Evolutionary conservation across 1,140 invertebrate genomes (phyloP), one percentile per base, ranked within the genome.

Genomic region (Zaprionus tsacasi): DNA sequence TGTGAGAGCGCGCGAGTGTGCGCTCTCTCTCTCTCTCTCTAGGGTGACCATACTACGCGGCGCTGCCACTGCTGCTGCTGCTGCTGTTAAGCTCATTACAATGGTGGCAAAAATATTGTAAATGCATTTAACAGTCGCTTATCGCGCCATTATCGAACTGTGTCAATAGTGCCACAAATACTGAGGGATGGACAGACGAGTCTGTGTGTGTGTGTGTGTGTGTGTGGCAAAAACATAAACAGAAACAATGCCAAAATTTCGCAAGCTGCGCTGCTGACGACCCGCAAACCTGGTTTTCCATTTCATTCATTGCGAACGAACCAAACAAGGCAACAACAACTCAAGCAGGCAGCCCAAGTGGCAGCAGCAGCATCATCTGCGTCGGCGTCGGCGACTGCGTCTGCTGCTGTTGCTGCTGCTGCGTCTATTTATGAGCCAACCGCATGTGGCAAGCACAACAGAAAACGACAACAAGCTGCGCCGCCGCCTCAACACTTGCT

Each of bases 221-320:
- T 50, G 38, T 40, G 45, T 25, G 52, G 52, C 27, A 35, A 35
- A 35, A 35, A 35, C 33, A 35, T 0, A 35, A 33, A 33, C 3
- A 7, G 5, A 67, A 15, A 66, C 68, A 72, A 71, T 66, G 73
- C 73, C 52, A 64, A 64, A 52, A 70, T 87, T 86, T 87, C 83
- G 80, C 73, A 87, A 87, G 64, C 66, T 3, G 45, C 25, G 8
- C 40, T 35, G 8, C 40, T 35, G 40, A 45, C 85, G 83, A 89
- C 83, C 83, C 55, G 83, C 60, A 88, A 88, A 88, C 83, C 83
- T 89, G 78, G 83, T 88, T 88, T 88, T 78, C 82, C 69, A 73
- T 87, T 87, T 82, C 80, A 82, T 83, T 83, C 82, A 82, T 77
- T 89, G 70, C 77, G 40, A 88, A 86, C 78, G 79, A 60, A 71